Evolutionary conservation across 2,797 vertebrate genomes (phyloP), one percentile per base, ranked within the genome.

Genomic region (Acanthornis magna): DNA sequence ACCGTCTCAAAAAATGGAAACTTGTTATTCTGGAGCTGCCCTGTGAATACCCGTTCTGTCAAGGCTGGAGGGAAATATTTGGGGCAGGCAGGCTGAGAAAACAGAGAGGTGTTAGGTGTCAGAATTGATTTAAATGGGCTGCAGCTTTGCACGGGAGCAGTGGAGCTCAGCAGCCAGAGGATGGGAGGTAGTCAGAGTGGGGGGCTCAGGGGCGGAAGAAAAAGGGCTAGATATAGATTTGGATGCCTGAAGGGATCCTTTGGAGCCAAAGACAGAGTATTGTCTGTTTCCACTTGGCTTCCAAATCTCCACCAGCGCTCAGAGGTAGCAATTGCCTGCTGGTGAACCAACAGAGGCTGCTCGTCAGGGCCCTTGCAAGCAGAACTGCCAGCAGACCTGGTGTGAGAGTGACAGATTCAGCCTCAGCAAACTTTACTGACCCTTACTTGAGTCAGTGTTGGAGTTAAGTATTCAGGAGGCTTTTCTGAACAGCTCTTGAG

Each of bases 61-160:
- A 96, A 85, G 91, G 77, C 93, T 96, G 74, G 80, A 97, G 96
- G 91, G 85, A 98, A 98, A 97, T 96, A 93, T 97, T 90, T 97
- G 86, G 95, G 80, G 90, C 81, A 95, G 95, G 93, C 93, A 94
- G 95, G 85, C 97, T 97, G 96, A 96, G 94, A 96, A 97, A 97
- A 97, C 96, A 96, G 95, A 94, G 96, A 98, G 96, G 97, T 94
- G 95, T 96, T 95, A 95, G 93, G 89, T 97, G 97, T 98, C 97
- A 96, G 88, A 71, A 91, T 74, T 97, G 96, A 98, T 98, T 98
- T 98, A 97, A 95, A 97, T 91, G 89, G 96, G 72, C 88, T 95
- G 78, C 85, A 91, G 88, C 76, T 89, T 78, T 94, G 71, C 13
- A 7, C 2, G 1, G 70, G 73, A 83, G 80, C 20, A 22, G 36